Evolutionary conservation across 2,888 invertebrate species (phyloP).

Genomic region (Gymnoscelis rufifasciata): DNA sequence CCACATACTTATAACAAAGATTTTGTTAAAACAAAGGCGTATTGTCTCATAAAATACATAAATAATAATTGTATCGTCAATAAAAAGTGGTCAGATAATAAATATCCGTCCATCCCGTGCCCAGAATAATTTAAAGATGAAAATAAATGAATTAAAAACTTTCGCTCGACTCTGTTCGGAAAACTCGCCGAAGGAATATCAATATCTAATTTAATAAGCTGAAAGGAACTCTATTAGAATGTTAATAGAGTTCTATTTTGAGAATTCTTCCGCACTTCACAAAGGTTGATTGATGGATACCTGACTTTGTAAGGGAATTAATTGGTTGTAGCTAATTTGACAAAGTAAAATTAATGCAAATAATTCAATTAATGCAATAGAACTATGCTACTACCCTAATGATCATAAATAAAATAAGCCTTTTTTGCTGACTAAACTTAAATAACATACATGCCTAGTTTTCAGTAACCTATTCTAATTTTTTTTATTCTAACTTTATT

Average conservation of each 20-base stretch:
- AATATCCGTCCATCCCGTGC: background rate
- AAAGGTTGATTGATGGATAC: slow-evolving; percentile 6
- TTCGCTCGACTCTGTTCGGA: background rate
- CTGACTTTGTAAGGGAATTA: slow-evolving; percentile 1
- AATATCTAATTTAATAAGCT: slow-evolving; percentile 27
- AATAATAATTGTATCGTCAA: too few species aligned
- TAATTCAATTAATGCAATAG: too few species aligned
- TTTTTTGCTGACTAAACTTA: too few species aligned
- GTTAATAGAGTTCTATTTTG: slow-evolving; percentile 24
- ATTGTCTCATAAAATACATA: too few species aligned
- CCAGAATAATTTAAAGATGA: background rate
- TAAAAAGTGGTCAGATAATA: too few species aligned
- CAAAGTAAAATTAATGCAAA: slow-evolving; percentile 1
- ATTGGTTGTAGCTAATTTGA: background rate
- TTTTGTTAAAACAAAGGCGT: too few species aligned
- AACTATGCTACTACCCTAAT: too few species aligned
- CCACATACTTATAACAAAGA: too few species aligned
- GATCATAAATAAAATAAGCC: too few species aligned
- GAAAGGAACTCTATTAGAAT: slow-evolving; percentile 24
- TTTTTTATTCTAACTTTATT: too few species aligned
- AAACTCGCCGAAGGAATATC: slow-evolving; percentile 20
- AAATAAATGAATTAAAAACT: slow-evolving; percentile 3
- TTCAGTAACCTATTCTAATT: too few species aligned
- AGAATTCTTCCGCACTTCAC: slow-evolving; percentile 5
- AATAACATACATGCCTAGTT: too few species aligned